Percentiles rank a stretch among this genome's conserved stretches.
Evolutionary conservation across 2,888 invertebrate genomes (phyloP).

Genomic region (Pemphredon lugubris): DNA sequence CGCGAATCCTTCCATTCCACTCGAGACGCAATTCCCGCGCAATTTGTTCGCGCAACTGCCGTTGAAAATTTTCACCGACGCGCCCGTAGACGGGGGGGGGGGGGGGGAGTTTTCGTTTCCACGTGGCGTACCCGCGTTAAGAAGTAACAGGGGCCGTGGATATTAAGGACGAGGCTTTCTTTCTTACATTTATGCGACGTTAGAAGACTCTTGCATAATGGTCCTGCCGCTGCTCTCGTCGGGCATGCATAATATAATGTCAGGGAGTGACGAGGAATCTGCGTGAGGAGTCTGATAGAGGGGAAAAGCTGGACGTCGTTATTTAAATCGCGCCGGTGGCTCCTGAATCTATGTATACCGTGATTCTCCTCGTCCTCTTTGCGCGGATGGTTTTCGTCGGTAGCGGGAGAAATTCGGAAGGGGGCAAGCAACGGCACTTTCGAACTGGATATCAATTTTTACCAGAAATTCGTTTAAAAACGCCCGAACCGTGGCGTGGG

Average conservation of each 20-base stretch:
- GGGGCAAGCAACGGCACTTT: no score
- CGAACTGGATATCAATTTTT: no score
- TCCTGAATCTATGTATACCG: not conserved
- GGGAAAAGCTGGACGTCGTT: slow-evolving; percentile 46
- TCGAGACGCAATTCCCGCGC: slow-evolving; percentile 23
- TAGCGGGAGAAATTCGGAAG: no score
- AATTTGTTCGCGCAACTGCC: slow-evolving; percentile 18
- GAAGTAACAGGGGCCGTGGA: slow-evolving; percentile 12
- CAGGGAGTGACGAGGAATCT: slow-evolving; percentile 42
- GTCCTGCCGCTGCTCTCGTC: slow-evolving; percentile 47
- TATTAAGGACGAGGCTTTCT: slow-evolving; percentile 45
- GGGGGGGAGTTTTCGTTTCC: slow-evolving; percentile 36
- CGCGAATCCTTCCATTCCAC: not conserved
- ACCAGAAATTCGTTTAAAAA: no score
- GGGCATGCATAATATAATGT: slow-evolving; percentile 65
- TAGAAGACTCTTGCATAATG: slow-evolving; percentile 56
- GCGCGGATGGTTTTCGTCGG: not conserved
- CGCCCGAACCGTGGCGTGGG: no score
- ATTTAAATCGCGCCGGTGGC: slow-evolving; percentile 58
- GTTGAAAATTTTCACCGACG: slow-evolving; percentile 17
- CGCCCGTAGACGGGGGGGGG: not conserved
- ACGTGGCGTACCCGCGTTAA: slow-evolving; percentile 34
- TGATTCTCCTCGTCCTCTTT: slow-evolving; percentile 1
- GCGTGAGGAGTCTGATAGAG: slow-evolving; percentile 2
- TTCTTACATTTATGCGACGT: slow-evolving; percentile 51